phyloP scores from a whole-genome alignment of 2,797 vertebrate genomes.

The Eulemur albifrons region DNA sequence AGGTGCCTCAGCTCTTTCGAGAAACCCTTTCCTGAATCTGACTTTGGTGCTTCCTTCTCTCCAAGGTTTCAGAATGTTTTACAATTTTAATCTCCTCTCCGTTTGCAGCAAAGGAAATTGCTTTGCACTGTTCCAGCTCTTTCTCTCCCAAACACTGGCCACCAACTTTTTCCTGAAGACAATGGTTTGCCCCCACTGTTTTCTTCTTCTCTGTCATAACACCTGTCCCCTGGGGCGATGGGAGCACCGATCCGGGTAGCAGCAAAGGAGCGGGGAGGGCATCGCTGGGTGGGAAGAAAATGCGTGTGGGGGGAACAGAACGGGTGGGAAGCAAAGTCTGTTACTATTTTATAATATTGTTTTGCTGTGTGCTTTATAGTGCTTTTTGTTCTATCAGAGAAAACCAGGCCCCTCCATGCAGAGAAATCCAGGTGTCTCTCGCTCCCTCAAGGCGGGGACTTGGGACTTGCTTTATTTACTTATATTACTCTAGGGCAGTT shows the following conservation, averaged over 20 bases:
- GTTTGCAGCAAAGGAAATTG: background rate
- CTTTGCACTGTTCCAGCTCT: background rate
- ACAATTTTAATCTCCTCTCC: background rate
- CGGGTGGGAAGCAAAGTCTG: accelerated
- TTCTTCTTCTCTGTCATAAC: background rate
- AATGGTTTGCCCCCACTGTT: background rate
- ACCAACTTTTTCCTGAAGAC: background rate
- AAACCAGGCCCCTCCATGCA: background rate
- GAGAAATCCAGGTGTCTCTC: background rate
- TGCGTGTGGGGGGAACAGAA: too few species aligned
- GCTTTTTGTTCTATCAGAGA: background rate
- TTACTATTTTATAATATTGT: background rate
- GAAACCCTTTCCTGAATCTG: background rate
- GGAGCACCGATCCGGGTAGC: accelerated
- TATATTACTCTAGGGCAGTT: too few species aligned
- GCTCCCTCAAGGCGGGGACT: background rate
- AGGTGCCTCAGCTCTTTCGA: background rate
- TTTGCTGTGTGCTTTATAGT: background rate
- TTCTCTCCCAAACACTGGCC: background rate
- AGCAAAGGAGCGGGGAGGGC: background rate
- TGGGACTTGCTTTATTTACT: background rate
- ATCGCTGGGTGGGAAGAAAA: background rate
- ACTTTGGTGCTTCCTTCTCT: background rate
- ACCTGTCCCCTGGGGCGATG: background rate
- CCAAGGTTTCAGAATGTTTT: background rate